Evolutionary conservation across 2,888 invertebrate species (phyloP).

Genomic region (Notodromas monacha): DNA sequence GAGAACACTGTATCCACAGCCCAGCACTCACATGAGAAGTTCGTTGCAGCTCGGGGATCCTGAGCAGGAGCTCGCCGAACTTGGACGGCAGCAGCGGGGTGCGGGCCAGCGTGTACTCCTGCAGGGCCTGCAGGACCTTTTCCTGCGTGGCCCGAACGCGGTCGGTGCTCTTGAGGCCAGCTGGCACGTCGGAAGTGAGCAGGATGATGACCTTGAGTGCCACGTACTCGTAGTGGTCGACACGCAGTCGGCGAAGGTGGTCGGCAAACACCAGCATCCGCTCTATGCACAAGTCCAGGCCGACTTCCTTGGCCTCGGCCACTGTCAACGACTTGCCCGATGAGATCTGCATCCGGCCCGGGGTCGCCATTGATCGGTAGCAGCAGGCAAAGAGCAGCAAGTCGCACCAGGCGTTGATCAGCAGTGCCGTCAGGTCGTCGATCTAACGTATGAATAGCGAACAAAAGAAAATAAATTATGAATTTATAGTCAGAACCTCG

Average conservation of each 20-base stretch:
- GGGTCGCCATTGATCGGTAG: constrained; percentile 63
- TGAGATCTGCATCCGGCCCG: constrained; percentile 33
- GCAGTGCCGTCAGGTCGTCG: constrained; percentile 81
- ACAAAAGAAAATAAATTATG: neutral
- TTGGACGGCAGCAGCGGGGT: constrained; percentile 77
- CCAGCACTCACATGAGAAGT: constrained; percentile 53
- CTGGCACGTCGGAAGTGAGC: constrained; percentile 42
- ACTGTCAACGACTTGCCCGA: constrained; percentile 26
- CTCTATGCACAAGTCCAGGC: constrained; percentile 33
- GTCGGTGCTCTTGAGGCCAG: constrained; percentile 58
- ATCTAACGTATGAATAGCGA: constrained; percentile 26
- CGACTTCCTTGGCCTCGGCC: constrained; percentile 27
- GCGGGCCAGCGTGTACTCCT: constrained; percentile 60
- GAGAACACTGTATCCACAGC: too few relatives aligned
- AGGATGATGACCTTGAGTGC: constrained; percentile 79
- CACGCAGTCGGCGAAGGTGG: constrained; percentile 50
- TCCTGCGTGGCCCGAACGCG: constrained; percentile 77
- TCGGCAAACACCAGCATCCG: constrained; percentile 80
- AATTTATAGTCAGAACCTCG: too few relatives aligned
- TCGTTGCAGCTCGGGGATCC: constrained; percentile 74
- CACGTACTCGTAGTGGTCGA: constrained; percentile 83
- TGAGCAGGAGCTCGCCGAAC: constrained; percentile 62
- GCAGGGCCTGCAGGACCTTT: constrained; percentile 60
- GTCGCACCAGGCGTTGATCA: constrained; percentile 94
- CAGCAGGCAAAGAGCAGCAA: constrained; percentile 63